Evolutionary conservation across 2,797 vertebrate genomes (phyloP).

Genomic region (Acanthurus tractus): DNA sequence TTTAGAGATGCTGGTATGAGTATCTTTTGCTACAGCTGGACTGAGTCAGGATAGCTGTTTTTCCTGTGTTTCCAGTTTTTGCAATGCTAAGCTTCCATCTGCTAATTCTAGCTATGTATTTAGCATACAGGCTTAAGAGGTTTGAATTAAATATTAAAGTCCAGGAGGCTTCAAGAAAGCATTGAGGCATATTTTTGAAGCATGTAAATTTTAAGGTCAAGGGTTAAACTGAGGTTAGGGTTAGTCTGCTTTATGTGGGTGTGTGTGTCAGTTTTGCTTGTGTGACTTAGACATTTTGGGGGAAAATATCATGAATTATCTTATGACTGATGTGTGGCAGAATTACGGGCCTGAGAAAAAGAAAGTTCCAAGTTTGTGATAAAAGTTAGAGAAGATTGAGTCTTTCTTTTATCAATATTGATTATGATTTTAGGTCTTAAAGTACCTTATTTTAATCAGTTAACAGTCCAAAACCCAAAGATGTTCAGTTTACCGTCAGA

Average conservation of each 20-base stretch:
- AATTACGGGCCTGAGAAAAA: not conserved
- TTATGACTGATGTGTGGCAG: constrained; percentile 5
- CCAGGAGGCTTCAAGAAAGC: too few species aligned
- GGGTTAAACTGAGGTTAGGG: too few species aligned
- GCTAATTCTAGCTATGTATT: not conserved
- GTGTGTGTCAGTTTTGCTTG: too few species aligned
- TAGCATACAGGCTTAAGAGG: too few species aligned
- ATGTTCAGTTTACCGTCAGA: too few species aligned
- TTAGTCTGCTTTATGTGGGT: too few species aligned
- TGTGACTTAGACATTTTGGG: not conserved
- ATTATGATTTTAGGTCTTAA: not conserved
- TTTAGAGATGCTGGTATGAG: too few species aligned
- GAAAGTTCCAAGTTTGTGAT: not conserved
- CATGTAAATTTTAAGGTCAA: too few species aligned
- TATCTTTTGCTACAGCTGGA: too few species aligned
- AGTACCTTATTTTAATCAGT: not conserved
- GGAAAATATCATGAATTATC: not conserved
- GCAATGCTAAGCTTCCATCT: not conserved
- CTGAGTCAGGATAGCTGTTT: not conserved
- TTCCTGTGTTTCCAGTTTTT: not conserved
- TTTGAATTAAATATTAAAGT: too few species aligned
- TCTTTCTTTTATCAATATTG: not conserved
- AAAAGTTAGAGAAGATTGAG: not conserved
- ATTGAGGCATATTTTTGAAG: too few species aligned
- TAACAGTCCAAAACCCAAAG: too few species aligned